A percentile compares a stretch with the other conserved stretches of the same genome.
Evolutionary conservation across 2,797 vertebrate genomes (phyloP).

Genomic region (Tenualosa ilisha): DNA sequence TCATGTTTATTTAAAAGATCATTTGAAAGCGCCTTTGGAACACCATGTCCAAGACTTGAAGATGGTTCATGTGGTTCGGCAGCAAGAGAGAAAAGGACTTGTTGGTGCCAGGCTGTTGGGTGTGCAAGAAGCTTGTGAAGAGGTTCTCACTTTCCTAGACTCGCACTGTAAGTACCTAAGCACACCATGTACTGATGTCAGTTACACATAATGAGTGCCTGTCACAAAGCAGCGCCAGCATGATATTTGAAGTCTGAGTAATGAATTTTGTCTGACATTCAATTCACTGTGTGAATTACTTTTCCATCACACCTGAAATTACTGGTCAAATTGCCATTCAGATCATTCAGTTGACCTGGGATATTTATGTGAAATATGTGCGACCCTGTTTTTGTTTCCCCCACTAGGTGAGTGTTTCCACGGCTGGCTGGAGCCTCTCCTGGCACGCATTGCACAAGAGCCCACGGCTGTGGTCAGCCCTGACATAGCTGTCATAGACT

Average conservation of each 20-base stretch:
- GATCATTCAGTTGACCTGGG: no score
- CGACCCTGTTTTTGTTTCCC: not conserved
- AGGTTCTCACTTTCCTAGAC: constrained; percentile 88
- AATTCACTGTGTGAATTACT: no score
- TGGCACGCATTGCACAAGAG: constrained; percentile 79
- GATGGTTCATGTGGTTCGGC: constrained; percentile 77
- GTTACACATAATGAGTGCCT: not conserved
- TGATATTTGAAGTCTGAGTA: no score
- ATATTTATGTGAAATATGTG: not conserved
- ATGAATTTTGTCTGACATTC: not conserved
- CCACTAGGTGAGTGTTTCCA: constrained; percentile 84
- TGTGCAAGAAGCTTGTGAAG: constrained; percentile 74
- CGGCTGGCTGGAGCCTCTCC: constrained; percentile 86
- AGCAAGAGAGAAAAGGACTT: constrained; percentile 77
- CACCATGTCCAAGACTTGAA: constrained; percentile 72
- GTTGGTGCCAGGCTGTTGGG: constrained; percentile 80
- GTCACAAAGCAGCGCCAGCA: not conserved
- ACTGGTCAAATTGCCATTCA: no score
- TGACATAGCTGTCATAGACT: constrained; percentile 75
- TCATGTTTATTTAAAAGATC: not conserved
- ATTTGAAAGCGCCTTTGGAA: constrained; percentile 72
- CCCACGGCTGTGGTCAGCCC: constrained; percentile 80
- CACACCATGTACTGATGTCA: not conserved
- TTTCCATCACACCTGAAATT: no score
- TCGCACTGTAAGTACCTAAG: constrained; percentile 81